A percentile compares a stretch with the other conserved stretches of the same genome.
Conservation (phyloP, 2,888 invertebrate species). For the Temnothorax ravouxi region DNA sequence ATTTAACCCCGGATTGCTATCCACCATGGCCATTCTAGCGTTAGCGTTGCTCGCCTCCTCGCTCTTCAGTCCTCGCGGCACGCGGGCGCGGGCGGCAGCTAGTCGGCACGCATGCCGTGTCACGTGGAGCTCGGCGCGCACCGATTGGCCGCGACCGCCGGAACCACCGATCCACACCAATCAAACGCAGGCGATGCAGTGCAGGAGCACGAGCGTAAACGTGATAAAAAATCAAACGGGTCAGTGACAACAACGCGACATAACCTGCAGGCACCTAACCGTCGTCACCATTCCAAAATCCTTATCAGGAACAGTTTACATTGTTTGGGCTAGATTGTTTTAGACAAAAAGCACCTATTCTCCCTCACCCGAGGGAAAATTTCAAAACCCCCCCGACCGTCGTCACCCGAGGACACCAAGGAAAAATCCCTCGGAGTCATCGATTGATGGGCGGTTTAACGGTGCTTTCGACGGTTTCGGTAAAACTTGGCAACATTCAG, state of each 20-base stretch:
- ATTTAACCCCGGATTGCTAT: slow-evolving; percentile 50
- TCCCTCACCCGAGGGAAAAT: no score
- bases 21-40: slow-evolving; percentile 76
- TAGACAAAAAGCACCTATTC: no score
- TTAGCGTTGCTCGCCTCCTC: slow-evolving; percentile 63
- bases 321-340: no score
- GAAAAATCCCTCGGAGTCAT: no score
- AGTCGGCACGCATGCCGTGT: slow-evolving; percentile 15
- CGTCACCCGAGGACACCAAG: no score
- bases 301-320: no score
- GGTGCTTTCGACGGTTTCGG: slow-evolving; percentile 39
- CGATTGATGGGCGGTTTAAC: slow-evolving; percentile 74
- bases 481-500: slow-evolving; percentile 70
- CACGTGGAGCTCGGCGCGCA: slow-evolving; percentile 21
- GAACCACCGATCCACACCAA: slow-evolving; percentile 40
- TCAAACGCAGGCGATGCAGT: neutral
- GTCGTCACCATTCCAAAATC: no score
- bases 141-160: slow-evolving; percentile 14
- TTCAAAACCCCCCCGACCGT: no score
- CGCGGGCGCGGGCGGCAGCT: no score
- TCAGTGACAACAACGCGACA: slow-evolving; percentile 69
- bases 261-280: no score
- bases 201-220: slow-evolving; percentile 16
- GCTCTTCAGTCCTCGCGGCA: no score
- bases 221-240: neutral